These are phyloP conservation scores for Oryzias dopingdopingensis DNA, from an alignment of 2,797 vertebrate species.

Conservation along the genomic window DNA sequence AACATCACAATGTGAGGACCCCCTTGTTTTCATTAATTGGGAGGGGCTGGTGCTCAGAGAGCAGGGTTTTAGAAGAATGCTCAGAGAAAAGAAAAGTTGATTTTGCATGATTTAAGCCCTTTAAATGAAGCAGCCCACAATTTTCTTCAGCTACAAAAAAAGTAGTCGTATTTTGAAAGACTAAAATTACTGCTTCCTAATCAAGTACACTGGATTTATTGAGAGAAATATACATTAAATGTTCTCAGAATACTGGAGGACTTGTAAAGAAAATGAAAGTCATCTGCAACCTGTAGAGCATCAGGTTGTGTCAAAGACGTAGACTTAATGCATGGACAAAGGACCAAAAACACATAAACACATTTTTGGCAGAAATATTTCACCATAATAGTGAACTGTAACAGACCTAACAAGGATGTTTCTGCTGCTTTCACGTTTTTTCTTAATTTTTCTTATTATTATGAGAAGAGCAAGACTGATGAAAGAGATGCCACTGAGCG, in stretches of 20 bases:
- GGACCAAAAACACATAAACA: no score
- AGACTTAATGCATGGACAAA: no score
- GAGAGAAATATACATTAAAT: slow-evolving; percentile 7
- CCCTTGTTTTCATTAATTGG: no score
- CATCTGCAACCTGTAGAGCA: no score
- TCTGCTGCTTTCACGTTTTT: slow-evolving; percentile 19
- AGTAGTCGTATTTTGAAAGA: neutral
- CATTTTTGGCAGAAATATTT: no score
- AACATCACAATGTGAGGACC: no score
- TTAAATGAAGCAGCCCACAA: slow-evolving; percentile 19
- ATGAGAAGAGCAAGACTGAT: slow-evolving; percentile 32
- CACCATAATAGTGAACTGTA: no score
- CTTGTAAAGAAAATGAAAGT: no score
- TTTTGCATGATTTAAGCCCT: slow-evolving; percentile 25
- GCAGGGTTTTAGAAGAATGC: no score
- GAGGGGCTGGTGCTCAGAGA: no score
- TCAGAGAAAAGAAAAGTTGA: slow-evolving; percentile 11
- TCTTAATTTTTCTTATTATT: slow-evolving; percentile 18
- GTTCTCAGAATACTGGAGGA: slow-evolving; percentile 5
- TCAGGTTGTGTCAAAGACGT: no score
- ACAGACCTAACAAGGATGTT: slow-evolving; percentile 4
- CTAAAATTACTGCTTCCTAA: neutral
- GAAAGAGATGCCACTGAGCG: slow-evolving; percentile 39
- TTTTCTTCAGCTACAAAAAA: neutral
- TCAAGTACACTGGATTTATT: slow-evolving; percentile 10